A percentile compares a stretch with the other conserved stretches of the same genome.
phyloP scores from a whole-genome alignment of 37 sponge, comb jelly and placozoan species.

The Chondrilla cf. caribensis region DNA sequence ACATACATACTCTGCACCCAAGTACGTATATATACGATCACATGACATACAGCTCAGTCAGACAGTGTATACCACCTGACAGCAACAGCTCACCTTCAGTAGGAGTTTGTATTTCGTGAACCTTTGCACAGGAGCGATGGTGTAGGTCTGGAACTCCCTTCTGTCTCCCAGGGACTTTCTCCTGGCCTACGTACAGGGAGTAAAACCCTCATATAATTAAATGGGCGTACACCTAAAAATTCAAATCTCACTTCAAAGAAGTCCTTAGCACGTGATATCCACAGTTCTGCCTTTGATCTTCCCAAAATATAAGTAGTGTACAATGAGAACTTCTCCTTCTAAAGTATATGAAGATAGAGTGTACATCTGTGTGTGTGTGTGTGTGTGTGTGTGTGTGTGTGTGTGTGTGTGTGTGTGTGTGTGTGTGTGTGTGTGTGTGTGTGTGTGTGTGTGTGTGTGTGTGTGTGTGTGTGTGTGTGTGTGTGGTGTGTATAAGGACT shows the following conservation, averaged over 20 bases:
- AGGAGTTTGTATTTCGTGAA: slow-evolving; percentile 66
- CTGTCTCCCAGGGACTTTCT: slow-evolving; percentile 35
- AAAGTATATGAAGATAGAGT: too few species aligned
- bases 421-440: too few species aligned
- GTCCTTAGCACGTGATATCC: not conserved
- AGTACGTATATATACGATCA: too few species aligned
- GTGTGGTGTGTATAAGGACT: too few species aligned
- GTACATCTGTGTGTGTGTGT: too few species aligned
- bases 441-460: too few species aligned
- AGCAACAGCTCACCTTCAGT: too few species aligned
- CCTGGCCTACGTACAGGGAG: not conserved
- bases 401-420: too few species aligned
- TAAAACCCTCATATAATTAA: not conserved
- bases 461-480: too few species aligned
- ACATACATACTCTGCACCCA: too few species aligned
- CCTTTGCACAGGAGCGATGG: slow-evolving; percentile 61
- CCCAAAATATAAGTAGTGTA: slow-evolving; percentile 1
- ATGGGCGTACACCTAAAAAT: not conserved
- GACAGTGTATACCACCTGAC: not conserved
- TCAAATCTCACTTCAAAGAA: not conserved
- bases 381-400: too few species aligned
- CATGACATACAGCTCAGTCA: not conserved
- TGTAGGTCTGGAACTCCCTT: slow-evolving; percentile 44
- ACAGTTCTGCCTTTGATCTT: not conserved
- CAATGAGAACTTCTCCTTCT: not conserved